Conservation (phyloP, 1,140 invertebrate genomes). For the Drosophila persimilis region DNA sequence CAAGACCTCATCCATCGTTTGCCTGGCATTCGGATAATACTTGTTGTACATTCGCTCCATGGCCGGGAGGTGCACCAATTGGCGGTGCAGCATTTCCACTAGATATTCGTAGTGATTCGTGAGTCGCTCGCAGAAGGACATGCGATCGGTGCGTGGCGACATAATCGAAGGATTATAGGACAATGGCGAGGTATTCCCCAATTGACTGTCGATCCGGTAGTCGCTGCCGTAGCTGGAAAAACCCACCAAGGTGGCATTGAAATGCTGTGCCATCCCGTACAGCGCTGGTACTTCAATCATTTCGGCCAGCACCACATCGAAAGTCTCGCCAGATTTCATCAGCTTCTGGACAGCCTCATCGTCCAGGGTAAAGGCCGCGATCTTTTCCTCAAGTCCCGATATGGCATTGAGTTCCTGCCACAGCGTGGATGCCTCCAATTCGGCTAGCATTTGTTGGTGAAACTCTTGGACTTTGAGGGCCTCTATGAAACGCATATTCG, state of each 20-base stretch:
- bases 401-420: conserved; percentile 76
- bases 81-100: conserved; percentile 22
- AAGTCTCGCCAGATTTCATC: conserved; percentile 57
- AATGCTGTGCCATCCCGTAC: conserved; percentile 64
- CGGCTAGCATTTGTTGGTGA: conserved; percentile 34
- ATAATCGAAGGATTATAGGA: conserved; percentile 80
- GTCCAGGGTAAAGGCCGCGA: conserved; percentile 11
- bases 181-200: conserved; percentile 67
- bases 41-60: conserved; percentile 67
- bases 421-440: conserved; percentile 26
- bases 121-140: conserved; percentile 83
- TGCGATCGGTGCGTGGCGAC: conserved; percentile 61
- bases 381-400: neutral
- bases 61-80: conserved; percentile 42
- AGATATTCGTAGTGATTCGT: conserved; percentile 65
- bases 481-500: conserved; percentile 79
- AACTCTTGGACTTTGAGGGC: conserved; percentile 34
- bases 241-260: conserved; percentile 70
- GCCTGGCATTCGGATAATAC: conserved; percentile 83
- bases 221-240: conserved; percentile 70
- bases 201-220: conserved; percentile 41
- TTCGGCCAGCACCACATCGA: conserved; percentile 77
- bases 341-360: conserved; percentile 54
- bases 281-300: conserved; percentile 54
- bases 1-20: conserved; percentile 50